These are phyloP conservation scores for Embiotoca jacksoni DNA, from an alignment of 2,113 vertebrate genomes.

Conservation along the genomic window DNA sequence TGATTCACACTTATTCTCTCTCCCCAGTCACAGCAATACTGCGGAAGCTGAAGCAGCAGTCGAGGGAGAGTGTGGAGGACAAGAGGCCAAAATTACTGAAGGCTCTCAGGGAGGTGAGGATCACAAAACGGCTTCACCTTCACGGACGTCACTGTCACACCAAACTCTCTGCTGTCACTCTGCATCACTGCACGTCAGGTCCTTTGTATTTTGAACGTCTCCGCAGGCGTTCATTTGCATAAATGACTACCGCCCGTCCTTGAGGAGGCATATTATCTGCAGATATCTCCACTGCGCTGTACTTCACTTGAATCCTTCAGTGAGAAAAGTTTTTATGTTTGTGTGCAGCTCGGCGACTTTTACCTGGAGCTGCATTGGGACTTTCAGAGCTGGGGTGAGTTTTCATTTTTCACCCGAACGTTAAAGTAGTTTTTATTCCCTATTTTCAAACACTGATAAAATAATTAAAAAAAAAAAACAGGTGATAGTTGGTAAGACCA, in stretches of 20 bases:
- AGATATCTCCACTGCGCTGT: neutral
- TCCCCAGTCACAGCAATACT: slow-evolving; percentile 93
- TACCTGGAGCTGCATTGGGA: slow-evolving; percentile 99
- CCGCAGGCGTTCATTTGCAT: slow-evolving; percentile 28
- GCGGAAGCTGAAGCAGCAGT: slow-evolving; percentile 97
- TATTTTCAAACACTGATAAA: neutral
- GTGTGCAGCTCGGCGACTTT: slow-evolving; percentile 94
- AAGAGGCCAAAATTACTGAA: slow-evolving; percentile 95
- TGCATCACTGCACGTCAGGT: neutral
- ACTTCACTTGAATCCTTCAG: neutral
- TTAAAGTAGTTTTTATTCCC: neutral
- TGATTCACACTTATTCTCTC: neutral
- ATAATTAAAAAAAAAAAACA: no score
- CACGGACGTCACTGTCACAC: neutral
- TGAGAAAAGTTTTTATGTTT: slow-evolving; percentile 41
- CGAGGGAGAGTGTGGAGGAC: slow-evolving; percentile 97
- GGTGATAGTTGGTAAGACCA: neutral
- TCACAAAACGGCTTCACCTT: slow-evolving; percentile 2
- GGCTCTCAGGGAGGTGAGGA: slow-evolving; percentile 93
- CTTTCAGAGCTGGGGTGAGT: slow-evolving; percentile 99
- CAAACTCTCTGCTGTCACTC: neutral
- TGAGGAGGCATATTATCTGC: slow-evolving; percentile 5
- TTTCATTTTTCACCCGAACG: slow-evolving; percentile 1
- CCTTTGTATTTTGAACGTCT: neutral
- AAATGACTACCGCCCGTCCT: neutral